Evolutionary conservation across 2,797 vertebrate genomes (phyloP), one percentile per base, ranked within the genome.

Genomic region (Heterohyrax brucei): DNA sequence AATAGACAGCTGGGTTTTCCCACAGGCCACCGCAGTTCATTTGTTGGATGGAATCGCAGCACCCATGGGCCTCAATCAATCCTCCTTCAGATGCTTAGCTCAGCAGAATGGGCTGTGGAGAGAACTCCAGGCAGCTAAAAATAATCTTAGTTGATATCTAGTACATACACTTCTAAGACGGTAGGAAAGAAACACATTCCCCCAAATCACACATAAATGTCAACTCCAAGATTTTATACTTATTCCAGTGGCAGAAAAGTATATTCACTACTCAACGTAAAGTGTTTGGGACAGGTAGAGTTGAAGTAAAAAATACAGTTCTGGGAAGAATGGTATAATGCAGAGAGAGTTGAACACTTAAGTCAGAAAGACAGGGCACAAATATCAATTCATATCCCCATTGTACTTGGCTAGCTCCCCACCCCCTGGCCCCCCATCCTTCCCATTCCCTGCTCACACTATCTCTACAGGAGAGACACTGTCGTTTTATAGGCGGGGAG

Each of bases 201-300:
- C 30, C 72, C 62, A 81, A 50, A 13, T 73, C 91, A 79, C 70
- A 84, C 16, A 78, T 81, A 84, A 44, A 96, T 66, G 72, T 53
- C 30, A 80, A 73, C 19, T 78, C 59, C 24, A 33, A 93, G 30
- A 73, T 10, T 39, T 87, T 53, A 56, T 50, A 46, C 50, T 48
- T 70, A 48, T 44, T 80, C 33, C 46, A 68, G 48, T 24, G 18
- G 79, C 87, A 53, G 66, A 46, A 84, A 95, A 87, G 64, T 4
- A 19, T n/a, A 82, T 39, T 80, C 39, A 26, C 48, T 30, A 59
- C 66, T 53, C 44, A 44, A 14, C 59, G 30, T 77, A 82, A 70
- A 50, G 44, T 72, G 14, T 30, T 44, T 91, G 46, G 39, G 39
- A 68, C 33, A 59, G 18, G 80, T 1, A 46, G 18, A 91, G 26